Conservation (phyloP, 2,888 invertebrate species). For the Phortica okadai region DNA sequence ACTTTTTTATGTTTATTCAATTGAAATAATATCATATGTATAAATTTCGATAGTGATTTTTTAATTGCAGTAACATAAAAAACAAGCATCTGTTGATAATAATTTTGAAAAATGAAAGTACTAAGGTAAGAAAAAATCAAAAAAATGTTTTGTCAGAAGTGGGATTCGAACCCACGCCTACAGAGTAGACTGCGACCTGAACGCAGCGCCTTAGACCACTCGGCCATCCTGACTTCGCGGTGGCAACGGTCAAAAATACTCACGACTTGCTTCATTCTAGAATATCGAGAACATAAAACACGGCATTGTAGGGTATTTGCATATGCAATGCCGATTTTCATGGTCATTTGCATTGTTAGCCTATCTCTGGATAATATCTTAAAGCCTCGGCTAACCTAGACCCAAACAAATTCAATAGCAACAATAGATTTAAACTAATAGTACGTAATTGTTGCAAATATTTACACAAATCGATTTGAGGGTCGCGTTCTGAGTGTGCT, state of each 20-base stretch:
- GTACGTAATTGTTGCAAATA: not conserved
- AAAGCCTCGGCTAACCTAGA: no score
- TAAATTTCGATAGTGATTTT: no score
- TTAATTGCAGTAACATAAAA: no score
- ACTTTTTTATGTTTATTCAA: no score
- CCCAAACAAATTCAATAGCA: no score
- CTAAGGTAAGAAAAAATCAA: slow-evolving; percentile 32
- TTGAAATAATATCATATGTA: no score
- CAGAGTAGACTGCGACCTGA: slow-evolving; percentile 71
- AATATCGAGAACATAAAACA: not conserved
- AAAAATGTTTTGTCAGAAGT: slow-evolving; percentile 63
- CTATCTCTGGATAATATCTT: no score
- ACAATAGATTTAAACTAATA: not conserved
- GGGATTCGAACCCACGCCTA: slow-evolving; percentile 72
- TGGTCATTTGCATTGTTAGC: no score
- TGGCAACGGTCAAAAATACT: not conserved
- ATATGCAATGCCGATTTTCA: no score
- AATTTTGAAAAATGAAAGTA: not conserved
- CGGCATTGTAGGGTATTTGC: not conserved
- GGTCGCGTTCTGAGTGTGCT: not conserved
- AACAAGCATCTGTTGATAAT: no score
- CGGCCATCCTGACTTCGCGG: slow-evolving; percentile 67
- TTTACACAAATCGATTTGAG: not conserved
- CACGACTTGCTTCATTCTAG: not conserved
- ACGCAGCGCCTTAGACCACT: slow-evolving; percentile 74